Percentiles rank a stretch among this genome's conserved stretches.
Evolutionary conservation across 92 coral and sea anemone genomes (phyloP).

Genomic region (Parazoanthus atlanticus): DNA sequence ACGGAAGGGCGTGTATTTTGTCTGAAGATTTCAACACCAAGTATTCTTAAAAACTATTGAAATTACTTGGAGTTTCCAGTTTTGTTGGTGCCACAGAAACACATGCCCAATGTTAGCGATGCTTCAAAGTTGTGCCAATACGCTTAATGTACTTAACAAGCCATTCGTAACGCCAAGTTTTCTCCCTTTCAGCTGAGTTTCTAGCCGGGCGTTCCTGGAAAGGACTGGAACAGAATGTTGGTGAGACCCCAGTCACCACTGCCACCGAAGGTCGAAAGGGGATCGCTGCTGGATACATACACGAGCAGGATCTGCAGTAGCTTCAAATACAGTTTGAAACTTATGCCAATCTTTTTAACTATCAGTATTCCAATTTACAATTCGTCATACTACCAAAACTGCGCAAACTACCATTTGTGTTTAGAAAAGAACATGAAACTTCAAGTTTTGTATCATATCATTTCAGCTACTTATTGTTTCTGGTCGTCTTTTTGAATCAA

Average conservation of each 20-base stretch:
- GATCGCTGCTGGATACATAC: slow-evolving; percentile 84
- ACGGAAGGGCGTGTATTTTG: too few species aligned
- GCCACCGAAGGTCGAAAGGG: slow-evolving; percentile 86
- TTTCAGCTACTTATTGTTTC: too few species aligned
- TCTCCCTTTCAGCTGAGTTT: slow-evolving; percentile 76
- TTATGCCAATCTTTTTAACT: background rate
- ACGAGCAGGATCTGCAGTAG: slow-evolving; percentile 51
- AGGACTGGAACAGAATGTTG: slow-evolving; percentile 82
- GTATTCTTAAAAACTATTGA: too few species aligned
- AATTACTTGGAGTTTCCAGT: too few species aligned
- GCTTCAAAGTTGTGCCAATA: too few species aligned
- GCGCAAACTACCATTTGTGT: background rate
- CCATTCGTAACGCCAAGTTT: background rate
- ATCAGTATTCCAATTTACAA: background rate
- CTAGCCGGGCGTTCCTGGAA: slow-evolving; percentile 88
- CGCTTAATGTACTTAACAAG: background rate
- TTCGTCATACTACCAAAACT: background rate
- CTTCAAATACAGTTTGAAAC: background rate
- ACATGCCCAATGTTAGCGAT: too few species aligned
- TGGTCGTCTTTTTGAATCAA: background rate
- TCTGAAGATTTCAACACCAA: too few species aligned
- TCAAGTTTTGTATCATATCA: too few species aligned
- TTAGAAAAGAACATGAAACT: background rate
- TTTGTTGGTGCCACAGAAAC: too few species aligned
- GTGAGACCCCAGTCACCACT: slow-evolving; percentile 73